These are phyloP conservation scores for Hyphantria cunea DNA, from an alignment of 1,140 invertebrate species.

Conservation along the genomic window DNA sequence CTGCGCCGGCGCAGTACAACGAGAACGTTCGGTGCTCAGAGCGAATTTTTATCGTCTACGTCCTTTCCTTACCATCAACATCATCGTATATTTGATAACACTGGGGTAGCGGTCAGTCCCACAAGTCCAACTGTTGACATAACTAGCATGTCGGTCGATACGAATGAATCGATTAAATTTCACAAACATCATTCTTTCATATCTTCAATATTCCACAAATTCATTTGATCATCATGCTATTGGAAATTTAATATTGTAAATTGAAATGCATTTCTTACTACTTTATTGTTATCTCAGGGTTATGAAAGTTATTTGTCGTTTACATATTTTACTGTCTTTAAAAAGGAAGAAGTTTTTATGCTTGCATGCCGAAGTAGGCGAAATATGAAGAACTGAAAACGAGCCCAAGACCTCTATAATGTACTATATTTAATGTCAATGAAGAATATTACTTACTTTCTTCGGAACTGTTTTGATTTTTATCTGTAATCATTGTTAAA, in stretches of 20 bases:
- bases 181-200: constrained; percentile 41
- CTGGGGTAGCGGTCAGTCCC: constrained; percentile 28
- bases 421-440: no score
- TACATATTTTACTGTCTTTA: no score
- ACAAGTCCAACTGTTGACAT: constrained; percentile 54
- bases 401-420: no score
- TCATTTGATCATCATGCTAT: constrained; percentile 3
- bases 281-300: no score
- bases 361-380: no score
- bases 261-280: no score
- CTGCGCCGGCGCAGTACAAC: not conserved
- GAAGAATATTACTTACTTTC: no score
- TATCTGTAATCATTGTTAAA: no score
- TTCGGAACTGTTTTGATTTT: no score
- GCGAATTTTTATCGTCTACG: constrained; percentile 59
- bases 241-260: not conserved
- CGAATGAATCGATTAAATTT: constrained; percentile 39
- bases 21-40: constrained; percentile 34
- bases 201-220: constrained; percentile 19
- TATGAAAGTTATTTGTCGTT: no score
- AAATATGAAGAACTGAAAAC: no score
- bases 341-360: no score
- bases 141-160: constrained; percentile 37
- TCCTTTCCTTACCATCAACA: constrained; percentile 53
- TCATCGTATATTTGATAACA: constrained; percentile 69